A percentile compares a stretch with the other conserved stretches of the same genome.
Conservation (phyloP, 2,888 invertebrate species). For the Platycnemis pennipes region DNA sequence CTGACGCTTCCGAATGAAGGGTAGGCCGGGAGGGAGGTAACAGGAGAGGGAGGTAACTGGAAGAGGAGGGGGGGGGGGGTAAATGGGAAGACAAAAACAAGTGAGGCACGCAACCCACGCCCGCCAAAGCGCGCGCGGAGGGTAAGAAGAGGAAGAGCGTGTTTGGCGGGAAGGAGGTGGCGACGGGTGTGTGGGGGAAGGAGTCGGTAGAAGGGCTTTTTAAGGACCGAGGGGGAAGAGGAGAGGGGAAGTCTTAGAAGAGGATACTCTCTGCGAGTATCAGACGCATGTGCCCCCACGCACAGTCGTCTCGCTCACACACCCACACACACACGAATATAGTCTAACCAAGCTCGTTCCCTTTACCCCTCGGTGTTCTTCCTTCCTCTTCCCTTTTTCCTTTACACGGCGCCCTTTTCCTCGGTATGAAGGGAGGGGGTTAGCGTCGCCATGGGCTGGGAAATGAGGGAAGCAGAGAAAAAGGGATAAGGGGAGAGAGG, state of each 20-base stretch:
- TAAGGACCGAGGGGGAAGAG: neutral
- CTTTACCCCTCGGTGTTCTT: neutral
- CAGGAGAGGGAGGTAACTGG: neutral
- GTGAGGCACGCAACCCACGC: slow-evolving; percentile 54
- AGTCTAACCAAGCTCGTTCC: neutral
- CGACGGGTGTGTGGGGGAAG: neutral
- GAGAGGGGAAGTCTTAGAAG: slow-evolving; percentile 14
- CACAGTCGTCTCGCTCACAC: slow-evolving; percentile 12
- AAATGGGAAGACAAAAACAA: slow-evolving; percentile 22
- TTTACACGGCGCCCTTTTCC: neutral
- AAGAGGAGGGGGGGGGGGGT: neutral
- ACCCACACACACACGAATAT: neutral
- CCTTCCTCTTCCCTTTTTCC: neutral
- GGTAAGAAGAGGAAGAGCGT: neutral
- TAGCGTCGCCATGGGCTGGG: slow-evolving; percentile 20
- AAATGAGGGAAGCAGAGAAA: neutral
- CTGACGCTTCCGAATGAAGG: neutral
- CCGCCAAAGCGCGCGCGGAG: slow-evolving; percentile 20
- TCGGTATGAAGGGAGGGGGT: neutral
- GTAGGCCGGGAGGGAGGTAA: neutral
- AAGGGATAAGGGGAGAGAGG: neutral
- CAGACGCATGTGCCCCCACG: slow-evolving; percentile 50
- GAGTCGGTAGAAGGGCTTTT: neutral
- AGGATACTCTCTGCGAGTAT: slow-evolving; percentile 1
- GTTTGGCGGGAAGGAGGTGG: neutral